Base-by-base conservation (phyloP, 2,888 invertebrate species). In the Drosophila meridionalis region DNA sequence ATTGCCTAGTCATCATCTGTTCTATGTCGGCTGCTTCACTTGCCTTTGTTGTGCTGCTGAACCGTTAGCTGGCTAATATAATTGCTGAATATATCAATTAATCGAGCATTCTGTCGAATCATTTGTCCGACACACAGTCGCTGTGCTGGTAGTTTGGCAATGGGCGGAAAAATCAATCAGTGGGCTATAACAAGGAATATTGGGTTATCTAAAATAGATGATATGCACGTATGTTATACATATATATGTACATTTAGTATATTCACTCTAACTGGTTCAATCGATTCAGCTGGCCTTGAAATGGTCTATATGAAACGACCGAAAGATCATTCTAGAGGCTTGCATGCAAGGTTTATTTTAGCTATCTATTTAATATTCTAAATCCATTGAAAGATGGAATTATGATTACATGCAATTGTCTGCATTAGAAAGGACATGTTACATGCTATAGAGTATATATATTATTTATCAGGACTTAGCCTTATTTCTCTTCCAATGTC, bases 11-110 rank as follows among this genome's bases (percentile, higher is more conserved):
- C 57, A 57, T 7, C 42, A 12, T n/a, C 32, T 32, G 2, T 38
- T 55, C 14, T 20, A 12, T 1, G 11, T 7, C 34, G 20, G 7
- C 30, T 7, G 11, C 56, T 34, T 26, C 50, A 8, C 14, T 50
- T 9, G 55, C 38, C 9, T 38, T 55, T 38, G 38, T 55, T 55
- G 26, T 55, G 14, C 38, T 38, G 28, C 28, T 38, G 53, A 38
- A 40, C 43, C 58, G 73, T 65, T 73, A 58, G 57, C 11, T 50
- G n/a, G 58, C 68, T 48, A 59, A 50, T 72, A 59, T 53, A 56
- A 55, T 55, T 38, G 12, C 58, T 42, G 73, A 63, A 61, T 52
- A 56, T 61, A 57, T 73, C 60, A 73, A 73, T 73, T 73, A 73
- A 73, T 61, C 32, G 56, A 36, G 42, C 60, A 66, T 66, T 57